Percentiles rank a stretch among this genome's conserved stretches.
phyloP scores from a whole-genome alignment of 2,797 vertebrate genomes.

The Enteromius anoplus region DNA sequence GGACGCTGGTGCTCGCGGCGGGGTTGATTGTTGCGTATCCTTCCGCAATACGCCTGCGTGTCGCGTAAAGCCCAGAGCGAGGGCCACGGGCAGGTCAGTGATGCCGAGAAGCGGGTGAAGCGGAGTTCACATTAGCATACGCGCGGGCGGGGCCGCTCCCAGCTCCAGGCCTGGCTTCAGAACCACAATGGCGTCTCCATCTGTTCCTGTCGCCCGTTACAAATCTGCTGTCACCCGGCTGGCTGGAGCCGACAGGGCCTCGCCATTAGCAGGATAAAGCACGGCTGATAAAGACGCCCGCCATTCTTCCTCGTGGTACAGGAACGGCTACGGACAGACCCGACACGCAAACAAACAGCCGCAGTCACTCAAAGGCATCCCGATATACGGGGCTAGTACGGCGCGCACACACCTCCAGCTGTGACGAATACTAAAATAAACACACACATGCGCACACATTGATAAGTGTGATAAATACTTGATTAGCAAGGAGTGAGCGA shows the following conservation, averaged over 20 bases:
- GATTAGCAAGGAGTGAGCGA: constrained; percentile 71
- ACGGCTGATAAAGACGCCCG: constrained; percentile 56
- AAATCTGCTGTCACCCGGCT: constrained; percentile 90
- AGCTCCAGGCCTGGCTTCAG: constrained; percentile 65
- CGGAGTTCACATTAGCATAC: constrained; percentile 98
- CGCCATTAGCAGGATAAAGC: constrained; percentile 79
- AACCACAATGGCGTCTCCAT: constrained; percentile 85
- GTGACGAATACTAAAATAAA: constrained; percentile 23
- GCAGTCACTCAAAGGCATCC: constrained; percentile 11
- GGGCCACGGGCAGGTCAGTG: constrained; percentile 87
- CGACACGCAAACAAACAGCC: constrained; percentile 30
- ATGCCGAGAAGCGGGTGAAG: constrained; percentile 87
- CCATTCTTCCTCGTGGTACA: constrained; percentile 81
- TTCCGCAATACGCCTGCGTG: constrained; percentile 30
- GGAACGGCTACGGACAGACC: constrained; percentile 53
- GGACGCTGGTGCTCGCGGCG: constrained; percentile 28
- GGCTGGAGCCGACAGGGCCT: constrained; percentile 78
- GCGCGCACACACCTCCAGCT: constrained; percentile 25
- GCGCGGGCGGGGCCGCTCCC: constrained; percentile 45
- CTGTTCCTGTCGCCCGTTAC: constrained; percentile 88
- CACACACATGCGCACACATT: constrained; percentile 27
- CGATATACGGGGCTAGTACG: constrained; percentile 6
- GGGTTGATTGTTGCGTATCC: constrained; percentile 39
- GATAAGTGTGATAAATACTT: constrained; percentile 74
- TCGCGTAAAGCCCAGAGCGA: constrained; percentile 54